Conservation (phyloP, 1,140 invertebrate species). For the Cherax destructor region DNA sequence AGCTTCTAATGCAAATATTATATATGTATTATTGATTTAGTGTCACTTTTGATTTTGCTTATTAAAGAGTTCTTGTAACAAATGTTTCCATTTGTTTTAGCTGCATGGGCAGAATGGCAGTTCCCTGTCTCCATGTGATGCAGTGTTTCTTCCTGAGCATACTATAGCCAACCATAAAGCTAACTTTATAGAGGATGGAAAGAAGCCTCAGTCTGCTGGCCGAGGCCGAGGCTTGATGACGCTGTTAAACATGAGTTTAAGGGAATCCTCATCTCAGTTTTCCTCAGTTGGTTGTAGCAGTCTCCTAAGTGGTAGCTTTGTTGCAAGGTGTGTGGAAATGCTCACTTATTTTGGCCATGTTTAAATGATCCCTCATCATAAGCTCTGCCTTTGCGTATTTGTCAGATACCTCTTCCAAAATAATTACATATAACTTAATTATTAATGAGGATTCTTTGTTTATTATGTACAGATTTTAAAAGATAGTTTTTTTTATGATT, state of each 20-base stretch:
- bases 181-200: neutral
- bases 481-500: neutral
- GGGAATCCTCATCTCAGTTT: neutral
- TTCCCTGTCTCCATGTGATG: neutral
- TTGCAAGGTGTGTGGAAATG: neutral
- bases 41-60: neutral
- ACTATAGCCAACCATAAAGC: neutral
- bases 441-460: too few species aligned
- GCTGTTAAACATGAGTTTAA: neutral
- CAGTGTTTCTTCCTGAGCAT: neutral
- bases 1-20: neutral
- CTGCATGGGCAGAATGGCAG: neutral
- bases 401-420: too few species aligned
- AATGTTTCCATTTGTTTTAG: neutral
- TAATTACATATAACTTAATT: too few species aligned
- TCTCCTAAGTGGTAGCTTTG: neutral
- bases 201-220: neutral
- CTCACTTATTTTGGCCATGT: too few species aligned
- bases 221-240: neutral
- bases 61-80: neutral
- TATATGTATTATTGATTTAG: neutral
- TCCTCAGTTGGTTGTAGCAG: neutral
- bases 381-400: too few species aligned
- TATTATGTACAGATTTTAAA: neutral
- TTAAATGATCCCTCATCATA: too few species aligned